Conservation (phyloP, 2,888 invertebrate species). For the Neoitamus cyanurus region DNA sequence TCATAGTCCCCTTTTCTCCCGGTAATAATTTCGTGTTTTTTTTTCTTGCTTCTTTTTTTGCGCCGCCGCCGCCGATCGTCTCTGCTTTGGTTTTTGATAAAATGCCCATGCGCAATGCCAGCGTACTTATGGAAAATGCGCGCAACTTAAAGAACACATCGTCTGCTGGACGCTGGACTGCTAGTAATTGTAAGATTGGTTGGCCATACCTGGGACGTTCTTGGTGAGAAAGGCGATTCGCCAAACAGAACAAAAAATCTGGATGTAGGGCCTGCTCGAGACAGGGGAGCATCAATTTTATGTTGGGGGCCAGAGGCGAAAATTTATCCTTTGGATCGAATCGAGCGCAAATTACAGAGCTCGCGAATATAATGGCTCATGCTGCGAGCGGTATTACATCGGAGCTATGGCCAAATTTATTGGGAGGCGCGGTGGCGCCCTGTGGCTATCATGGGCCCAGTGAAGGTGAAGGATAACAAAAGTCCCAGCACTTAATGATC, state of each 20-base stretch:
- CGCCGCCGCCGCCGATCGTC: neutral
- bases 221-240: neutral
- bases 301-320: constrained; percentile 28
- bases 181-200: neutral
- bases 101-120: neutral
- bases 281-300: constrained; percentile 20
- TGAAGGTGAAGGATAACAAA: constrained; percentile 38
- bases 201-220: neutral
- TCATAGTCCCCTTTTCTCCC: neutral
- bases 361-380: constrained; percentile 20
- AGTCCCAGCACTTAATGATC: constrained; percentile 24
- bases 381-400: constrained; percentile 19
- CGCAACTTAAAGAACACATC: neutral
- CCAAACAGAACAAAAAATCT: neutral
- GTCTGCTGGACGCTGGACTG: neutral
- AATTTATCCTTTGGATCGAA: constrained; percentile 37
- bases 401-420: constrained; percentile 18
- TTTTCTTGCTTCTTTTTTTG: neutral
- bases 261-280: neutral
- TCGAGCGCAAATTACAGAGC: constrained; percentile 37
- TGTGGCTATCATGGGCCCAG: constrained; percentile 9
- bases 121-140: constrained; percentile 19
- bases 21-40: neutral
- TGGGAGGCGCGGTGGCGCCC: constrained; percentile 24
- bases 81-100: neutral